Evolutionary conservation across 1,140 invertebrate species (phyloP), one percentile per base, ranked within the genome.

Genomic region (Araneus ventricosus): DNA sequence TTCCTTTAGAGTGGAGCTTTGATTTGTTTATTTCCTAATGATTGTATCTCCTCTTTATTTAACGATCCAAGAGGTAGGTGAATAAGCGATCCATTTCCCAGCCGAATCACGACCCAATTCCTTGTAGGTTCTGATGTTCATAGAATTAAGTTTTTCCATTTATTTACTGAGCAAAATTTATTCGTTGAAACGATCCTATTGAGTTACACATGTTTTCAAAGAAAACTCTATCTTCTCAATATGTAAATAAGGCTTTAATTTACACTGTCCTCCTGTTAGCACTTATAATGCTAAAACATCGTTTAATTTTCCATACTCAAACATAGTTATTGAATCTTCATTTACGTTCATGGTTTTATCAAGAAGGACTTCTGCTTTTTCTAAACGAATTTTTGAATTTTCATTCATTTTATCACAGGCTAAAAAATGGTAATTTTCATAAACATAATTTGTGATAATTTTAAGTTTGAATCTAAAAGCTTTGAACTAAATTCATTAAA

Each of bases 221-320:
- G 17, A 20, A 57, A 85, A 59, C 10, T 85, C 30, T 59, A 59
- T 57, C 17, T 85, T 85, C 45, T 85, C 52, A 30, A 59, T 85
- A 30, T 85, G 84, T 85, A 85, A 59, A 59, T 85, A 85, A 57
- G 84, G 45, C 20, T 85, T 85, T 27, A 85, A 59, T 57, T 85
- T 5, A 57, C 52, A 39, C 24, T 45, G 3, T 4, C 57, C 57
- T 20, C 57, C 5, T 27, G 45, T 30, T 57, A 59, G 27, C 27
- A 85, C 41, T 57, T n/a, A 85, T 59, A 85, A 59, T 30, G 6
- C 6, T 30, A 59, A 57, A 30, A 30, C 4, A 27, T 59, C 45
- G 24, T 4, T 59, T 27, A 27, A 27, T 34, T 85, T 85, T 20
- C 45, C 84, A 30, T 52, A 27, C n/a, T 24, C n/a, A 59, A 59